Evolutionary conservation across 2,797 vertebrate species (phyloP).

Genomic region (Clarias platycephalus): DNA sequence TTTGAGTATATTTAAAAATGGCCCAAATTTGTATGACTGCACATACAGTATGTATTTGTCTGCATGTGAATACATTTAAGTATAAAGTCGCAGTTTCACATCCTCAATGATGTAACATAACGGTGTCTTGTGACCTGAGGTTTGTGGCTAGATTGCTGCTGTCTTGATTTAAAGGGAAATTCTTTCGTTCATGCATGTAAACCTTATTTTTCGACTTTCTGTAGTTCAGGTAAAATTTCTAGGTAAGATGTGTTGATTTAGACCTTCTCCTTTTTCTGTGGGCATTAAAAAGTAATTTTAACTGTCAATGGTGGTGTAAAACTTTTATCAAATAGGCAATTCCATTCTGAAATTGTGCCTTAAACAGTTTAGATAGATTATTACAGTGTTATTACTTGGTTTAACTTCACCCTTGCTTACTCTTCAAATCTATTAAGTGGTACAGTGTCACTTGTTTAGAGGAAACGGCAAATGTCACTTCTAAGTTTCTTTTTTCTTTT

Average conservation of each 20-base stretch:
- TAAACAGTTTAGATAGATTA: neutral
- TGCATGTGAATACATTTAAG: slow-evolving; percentile 10
- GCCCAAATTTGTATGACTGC: neutral
- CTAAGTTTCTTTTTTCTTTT: neutral
- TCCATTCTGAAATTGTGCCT: neutral
- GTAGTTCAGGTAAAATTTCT: neutral
- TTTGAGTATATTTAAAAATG: neutral
- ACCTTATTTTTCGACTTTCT: neutral
- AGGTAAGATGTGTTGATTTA: neutral
- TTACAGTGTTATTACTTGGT: neutral
- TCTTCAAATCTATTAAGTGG: slow-evolving; percentile 5
- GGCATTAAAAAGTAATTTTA: neutral
- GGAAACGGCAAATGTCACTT: slow-evolving; percentile 30
- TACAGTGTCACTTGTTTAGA: neutral
- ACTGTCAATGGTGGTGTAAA: neutral
- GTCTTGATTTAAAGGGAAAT: neutral
- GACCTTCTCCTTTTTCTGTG: neutral
- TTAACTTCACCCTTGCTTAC: neutral
- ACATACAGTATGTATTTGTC: slow-evolving; percentile 47
- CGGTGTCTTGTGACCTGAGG: slow-evolving; percentile 23
- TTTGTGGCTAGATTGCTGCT: neutral
- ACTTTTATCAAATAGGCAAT: neutral
- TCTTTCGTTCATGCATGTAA: neutral
- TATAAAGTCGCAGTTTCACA: slow-evolving; percentile 23
- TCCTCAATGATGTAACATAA: slow-evolving; percentile 26